Percentiles rank a stretch among this genome's conserved stretches.
Conservation (phyloP, 2,888 invertebrate species). For the Margaritifera margaritifera region DNA sequence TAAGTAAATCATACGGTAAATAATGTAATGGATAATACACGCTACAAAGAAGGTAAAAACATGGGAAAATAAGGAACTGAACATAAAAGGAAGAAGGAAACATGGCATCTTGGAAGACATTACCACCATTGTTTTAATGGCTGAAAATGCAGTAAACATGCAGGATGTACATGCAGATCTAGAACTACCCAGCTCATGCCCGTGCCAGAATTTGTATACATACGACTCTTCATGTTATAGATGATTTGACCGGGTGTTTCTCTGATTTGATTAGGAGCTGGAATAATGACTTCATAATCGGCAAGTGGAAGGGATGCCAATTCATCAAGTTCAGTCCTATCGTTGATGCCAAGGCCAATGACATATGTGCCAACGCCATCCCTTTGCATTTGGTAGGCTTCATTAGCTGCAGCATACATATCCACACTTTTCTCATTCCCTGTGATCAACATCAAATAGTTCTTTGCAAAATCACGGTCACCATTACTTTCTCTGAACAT, state of each 20-base stretch:
- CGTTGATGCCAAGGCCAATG: conserved; percentile 50
- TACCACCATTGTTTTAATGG: no score
- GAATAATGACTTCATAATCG: conserved; percentile 37
- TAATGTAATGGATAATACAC: no score
- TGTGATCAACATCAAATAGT: conserved; percentile 57
- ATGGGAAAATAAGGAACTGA: no score
- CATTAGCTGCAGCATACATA: conserved; percentile 29
- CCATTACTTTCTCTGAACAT: conserved; percentile 54
- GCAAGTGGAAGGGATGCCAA: conserved; percentile 52
- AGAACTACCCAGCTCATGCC: no score
- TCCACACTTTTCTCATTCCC: conserved; percentile 44
- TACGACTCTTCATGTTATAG: conserved; percentile 44
- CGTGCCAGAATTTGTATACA: conserved; percentile 8
- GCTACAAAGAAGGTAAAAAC: no score
- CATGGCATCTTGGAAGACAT: no score
- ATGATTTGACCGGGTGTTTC: conserved; percentile 46
- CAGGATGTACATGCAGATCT: no score
- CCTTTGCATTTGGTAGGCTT: conserved; percentile 37
- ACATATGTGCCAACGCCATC: conserved; percentile 53
- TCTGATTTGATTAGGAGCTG: conserved; percentile 34
- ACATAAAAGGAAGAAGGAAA: no score
- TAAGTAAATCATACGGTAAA: no score
- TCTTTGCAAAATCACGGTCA: conserved; percentile 54
- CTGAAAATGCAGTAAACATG: no score
- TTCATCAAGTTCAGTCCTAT: conserved; percentile 47